Conservation (phyloP, 2,113 vertebrate species). For the Ameiurus melas region DNA sequence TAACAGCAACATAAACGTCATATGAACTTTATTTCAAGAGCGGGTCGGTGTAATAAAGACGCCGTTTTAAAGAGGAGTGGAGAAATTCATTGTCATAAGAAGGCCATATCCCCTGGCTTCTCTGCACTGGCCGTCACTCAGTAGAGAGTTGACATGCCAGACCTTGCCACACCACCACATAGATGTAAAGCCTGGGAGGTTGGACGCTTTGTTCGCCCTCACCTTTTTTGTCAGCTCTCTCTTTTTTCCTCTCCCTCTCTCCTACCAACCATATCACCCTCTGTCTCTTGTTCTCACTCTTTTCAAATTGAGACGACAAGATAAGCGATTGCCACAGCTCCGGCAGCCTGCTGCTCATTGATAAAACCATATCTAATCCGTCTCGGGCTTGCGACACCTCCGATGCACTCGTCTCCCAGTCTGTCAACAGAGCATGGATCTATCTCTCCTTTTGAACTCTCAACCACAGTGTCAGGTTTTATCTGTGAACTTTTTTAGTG, state of each 20-base stretch:
- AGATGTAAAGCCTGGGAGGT: constrained; percentile 48
- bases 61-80: constrained; percentile 71
- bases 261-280: constrained; percentile 47
- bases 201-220: constrained; percentile 26
- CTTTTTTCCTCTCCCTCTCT: constrained; percentile 42
- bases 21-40: constrained; percentile 78
- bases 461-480: constrained; percentile 64
- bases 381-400: constrained; percentile 68
- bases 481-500: constrained; percentile 68
- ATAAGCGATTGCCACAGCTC: constrained; percentile 74
- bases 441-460: constrained; percentile 69
- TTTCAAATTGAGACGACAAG: constrained; percentile 74
- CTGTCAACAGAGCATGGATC: constrained; percentile 71
- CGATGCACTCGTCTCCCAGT: constrained; percentile 69
- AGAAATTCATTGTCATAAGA: constrained; percentile 71
- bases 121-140: constrained; percentile 60
- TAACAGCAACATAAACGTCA: constrained; percentile 80
- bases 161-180: constrained; percentile 60
- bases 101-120: constrained; percentile 59
- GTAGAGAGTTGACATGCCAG: constrained; percentile 62
- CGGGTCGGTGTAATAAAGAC: constrained; percentile 76
- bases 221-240: constrained; percentile 46
- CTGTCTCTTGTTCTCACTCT: constrained; percentile 67
- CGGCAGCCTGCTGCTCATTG: constrained; percentile 73
- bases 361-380: constrained; percentile 81